Conservation (phyloP, 1,140 invertebrate genomes). For the Agraylea sexmaculata region DNA sequence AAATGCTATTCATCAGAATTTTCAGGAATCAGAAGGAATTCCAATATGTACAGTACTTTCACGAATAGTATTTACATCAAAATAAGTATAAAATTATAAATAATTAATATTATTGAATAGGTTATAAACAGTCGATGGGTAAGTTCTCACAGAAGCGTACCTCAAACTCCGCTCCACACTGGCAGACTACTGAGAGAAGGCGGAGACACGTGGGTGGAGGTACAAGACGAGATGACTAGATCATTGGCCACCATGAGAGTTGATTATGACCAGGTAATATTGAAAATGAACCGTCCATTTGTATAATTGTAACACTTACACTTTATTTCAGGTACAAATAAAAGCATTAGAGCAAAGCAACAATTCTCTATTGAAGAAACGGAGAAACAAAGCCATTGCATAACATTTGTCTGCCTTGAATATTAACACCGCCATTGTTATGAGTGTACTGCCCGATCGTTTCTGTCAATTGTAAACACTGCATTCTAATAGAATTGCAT, state of each 20-base stretch:
- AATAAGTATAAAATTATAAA: not conserved
- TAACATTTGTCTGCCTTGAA: no score
- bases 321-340: conserved; percentile 54
- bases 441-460: no score
- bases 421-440: no score
- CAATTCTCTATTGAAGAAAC: conserved; percentile 81
- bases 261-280: conserved; percentile 69
- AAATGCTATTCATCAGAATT: no score
- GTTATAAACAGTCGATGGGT: conserved; percentile 37
- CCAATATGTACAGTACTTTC: no score
- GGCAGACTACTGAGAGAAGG: conserved; percentile 77
- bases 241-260: conserved; percentile 94
- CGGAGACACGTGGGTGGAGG: conserved; percentile 87
- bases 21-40: no score
- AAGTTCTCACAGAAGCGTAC: conserved; percentile 66
- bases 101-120: conserved; percentile 40
- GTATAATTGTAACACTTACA: conserved; percentile 10
- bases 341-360: conserved; percentile 84
- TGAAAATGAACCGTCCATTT: conserved; percentile 15
- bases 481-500: no score
- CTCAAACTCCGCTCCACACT: conserved; percentile 86
- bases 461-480: no score
- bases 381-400: conserved; percentile 53
- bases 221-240: conserved; percentile 96
- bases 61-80: no score